Evolutionary conservation across 2,113 vertebrate genomes (phyloP), one percentile per base, ranked within the genome.

Genomic region (Catharus fuscescens): DNA sequence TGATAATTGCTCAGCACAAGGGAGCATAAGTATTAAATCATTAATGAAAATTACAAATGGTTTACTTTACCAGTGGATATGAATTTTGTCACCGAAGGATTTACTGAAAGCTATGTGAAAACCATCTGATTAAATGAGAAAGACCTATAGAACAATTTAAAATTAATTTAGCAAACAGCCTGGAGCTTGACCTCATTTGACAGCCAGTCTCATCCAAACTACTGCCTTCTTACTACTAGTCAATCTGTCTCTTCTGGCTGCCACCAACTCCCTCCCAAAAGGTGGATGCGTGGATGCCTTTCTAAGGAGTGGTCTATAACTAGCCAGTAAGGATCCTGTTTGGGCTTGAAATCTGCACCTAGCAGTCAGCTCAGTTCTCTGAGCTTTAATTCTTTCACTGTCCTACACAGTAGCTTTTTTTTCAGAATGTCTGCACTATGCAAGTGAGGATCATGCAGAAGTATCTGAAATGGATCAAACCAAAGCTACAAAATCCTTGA

Each of bases 101-200:
- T 87, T 61, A 70, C 52, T 85, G 70, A 84, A 81, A 80, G 34
- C 16, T 72, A 6, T 72, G 88, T 82, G 59, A 88, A 94, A 96
- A 64, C 44, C n/a, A 54, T 42, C 61, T 60, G 65, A 76, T 90
- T 76, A 85, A 92, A 66, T 66, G 59, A 69, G 48, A 67, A 80
- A 76, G 47, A 61, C 47, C 36, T 94, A 88, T 45, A 83, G 62
- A 77, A 50, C 31, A 69, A 70, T 32, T 82, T 53, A n/a, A 76
- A 91, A 60, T 93, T 71, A 80, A 83, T 94, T 92, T 48, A 64
- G 69, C 32, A 83, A 83, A 71, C 34, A 82, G 20, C 42, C 24
- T 62, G 5, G 66, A 76, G 11, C 32, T 76, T 85, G 36, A 62
- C 61, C 21, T 85, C 8, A 9, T 64, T 44, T 93, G 54, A 42